Evolutionary conservation across 1,140 invertebrate genomes (phyloP).

Genomic region (Rhynchophorus ferrugineus): DNA sequence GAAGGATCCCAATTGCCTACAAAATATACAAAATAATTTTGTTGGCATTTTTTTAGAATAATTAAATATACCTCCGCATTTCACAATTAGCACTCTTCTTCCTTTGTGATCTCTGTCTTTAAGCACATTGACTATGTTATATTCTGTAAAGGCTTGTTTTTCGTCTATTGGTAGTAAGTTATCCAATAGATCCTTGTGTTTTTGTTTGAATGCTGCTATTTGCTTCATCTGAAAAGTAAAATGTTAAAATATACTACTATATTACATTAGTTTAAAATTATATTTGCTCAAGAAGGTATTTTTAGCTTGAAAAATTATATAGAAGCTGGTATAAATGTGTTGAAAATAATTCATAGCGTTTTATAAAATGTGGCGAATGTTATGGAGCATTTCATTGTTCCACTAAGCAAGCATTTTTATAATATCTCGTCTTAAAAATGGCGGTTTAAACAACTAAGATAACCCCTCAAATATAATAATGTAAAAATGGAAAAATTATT

Average conservation of each 20-base stretch:
- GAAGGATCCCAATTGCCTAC: conserved; percentile 65
- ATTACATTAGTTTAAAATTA: no score
- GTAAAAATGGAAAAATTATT: no score
- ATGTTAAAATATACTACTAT: neutral
- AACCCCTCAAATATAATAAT: no score
- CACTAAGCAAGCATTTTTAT: no score
- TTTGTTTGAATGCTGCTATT: conserved; percentile 63
- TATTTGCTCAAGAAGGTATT: no score
- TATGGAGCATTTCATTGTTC: no score
- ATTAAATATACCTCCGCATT: conserved; percentile 29
- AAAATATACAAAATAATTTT: conserved; percentile 1
- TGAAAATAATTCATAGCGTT: neutral
- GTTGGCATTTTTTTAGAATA: neutral
- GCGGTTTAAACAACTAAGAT: no score
- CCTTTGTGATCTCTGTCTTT: conserved; percentile 35
- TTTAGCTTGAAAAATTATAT: neutral
- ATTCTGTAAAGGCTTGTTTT: conserved; percentile 53
- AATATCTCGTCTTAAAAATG: no score
- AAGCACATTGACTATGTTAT: conserved; percentile 61
- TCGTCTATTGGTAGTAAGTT: conserved; percentile 59
- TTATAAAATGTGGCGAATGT: no score
- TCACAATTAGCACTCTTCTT: conserved; percentile 30
- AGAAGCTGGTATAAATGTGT: neutral
- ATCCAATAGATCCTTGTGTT: conserved; percentile 54
- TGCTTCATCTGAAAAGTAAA: conserved; percentile 57